These are phyloP conservation scores for Meles meles DNA, from an alignment of 2,113 vertebrate genomes.

Conservation along the genomic window DNA sequence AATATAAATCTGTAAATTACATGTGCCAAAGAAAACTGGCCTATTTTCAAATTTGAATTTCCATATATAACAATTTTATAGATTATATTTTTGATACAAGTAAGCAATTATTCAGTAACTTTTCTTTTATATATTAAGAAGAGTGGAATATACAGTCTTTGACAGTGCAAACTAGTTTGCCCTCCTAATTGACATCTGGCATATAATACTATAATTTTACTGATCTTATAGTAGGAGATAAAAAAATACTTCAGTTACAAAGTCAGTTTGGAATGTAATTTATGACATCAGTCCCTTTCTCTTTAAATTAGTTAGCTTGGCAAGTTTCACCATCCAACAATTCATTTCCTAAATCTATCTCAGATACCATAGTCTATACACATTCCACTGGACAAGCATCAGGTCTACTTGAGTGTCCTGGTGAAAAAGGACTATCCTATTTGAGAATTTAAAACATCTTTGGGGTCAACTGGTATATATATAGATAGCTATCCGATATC, in stretches of 20 bases:
- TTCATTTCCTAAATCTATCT: neutral
- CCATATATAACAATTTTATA: constrained; percentile 42
- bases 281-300: neutral
- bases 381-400: neutral
- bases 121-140: constrained; percentile 44
- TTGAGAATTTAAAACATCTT: neutral
- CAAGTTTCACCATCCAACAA: neutral
- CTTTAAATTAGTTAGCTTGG: neutral
- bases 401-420: neutral
- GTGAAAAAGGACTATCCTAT: neutral
- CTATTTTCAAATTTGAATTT: constrained; percentile 60
- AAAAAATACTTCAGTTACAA: constrained; percentile 19
- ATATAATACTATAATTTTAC: constrained; percentile 29
- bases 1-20: constrained; percentile 66
- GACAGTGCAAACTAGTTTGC: neutral
- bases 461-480: neutral
- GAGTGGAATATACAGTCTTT: constrained; percentile 42
- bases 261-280: constrained; percentile 37
- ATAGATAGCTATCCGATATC: no score
- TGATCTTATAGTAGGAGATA: neutral
- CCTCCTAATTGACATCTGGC: constrained; percentile 36
- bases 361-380: neutral
- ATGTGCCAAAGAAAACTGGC: constrained; percentile 55
- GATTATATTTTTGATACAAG: constrained; percentile 52
- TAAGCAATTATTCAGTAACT: constrained; percentile 54